phyloP scores from a whole-genome alignment of 2,888 invertebrate genomes.

The Argyra leucocephala region DNA sequence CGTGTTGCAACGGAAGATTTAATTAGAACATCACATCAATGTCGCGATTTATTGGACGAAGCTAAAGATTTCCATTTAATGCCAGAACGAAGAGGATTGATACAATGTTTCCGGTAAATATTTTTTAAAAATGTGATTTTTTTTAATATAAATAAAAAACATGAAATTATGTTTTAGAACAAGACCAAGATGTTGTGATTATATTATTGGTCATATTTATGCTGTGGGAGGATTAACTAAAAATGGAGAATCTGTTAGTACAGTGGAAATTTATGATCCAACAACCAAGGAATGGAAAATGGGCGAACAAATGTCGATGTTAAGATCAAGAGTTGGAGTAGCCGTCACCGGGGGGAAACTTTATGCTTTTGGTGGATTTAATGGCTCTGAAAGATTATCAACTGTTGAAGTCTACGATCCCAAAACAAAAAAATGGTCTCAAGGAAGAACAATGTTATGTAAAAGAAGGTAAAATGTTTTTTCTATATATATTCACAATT shows the following conservation, averaged over 20 bases:
- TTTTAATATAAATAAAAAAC: neutral
- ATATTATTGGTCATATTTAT: constrained; percentile 69
- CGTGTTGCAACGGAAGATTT: constrained; percentile 68
- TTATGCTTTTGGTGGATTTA: constrained; percentile 77
- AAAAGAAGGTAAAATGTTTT: constrained; percentile 54
- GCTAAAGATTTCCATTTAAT: constrained; percentile 80
- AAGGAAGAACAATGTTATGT: constrained; percentile 69
- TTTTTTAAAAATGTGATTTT: neutral
- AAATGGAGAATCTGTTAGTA: constrained; percentile 72
- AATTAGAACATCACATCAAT: constrained; percentile 65
- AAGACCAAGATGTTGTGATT: constrained; percentile 63
- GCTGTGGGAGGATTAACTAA: constrained; percentile 79
- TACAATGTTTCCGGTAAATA: constrained; percentile 55
- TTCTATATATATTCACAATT: neutral
- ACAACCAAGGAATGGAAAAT: constrained; percentile 60
- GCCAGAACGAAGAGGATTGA: constrained; percentile 68
- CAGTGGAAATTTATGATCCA: constrained; percentile 77
- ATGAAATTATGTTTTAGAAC: constrained; percentile 45
- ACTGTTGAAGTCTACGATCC: constrained; percentile 81
- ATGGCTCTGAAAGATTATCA: constrained; percentile 69
- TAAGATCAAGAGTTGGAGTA: constrained; percentile 73
- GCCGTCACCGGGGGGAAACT: constrained; percentile 69
- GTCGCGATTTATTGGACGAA: constrained; percentile 77
- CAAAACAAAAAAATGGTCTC: constrained; percentile 59
- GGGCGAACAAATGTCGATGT: constrained; percentile 74